A percentile compares a stretch with the other conserved stretches of the same genome.
Evolutionary conservation across 2,888 invertebrate genomes (phyloP).

Genomic region (Cephus sareptanus): DNA sequence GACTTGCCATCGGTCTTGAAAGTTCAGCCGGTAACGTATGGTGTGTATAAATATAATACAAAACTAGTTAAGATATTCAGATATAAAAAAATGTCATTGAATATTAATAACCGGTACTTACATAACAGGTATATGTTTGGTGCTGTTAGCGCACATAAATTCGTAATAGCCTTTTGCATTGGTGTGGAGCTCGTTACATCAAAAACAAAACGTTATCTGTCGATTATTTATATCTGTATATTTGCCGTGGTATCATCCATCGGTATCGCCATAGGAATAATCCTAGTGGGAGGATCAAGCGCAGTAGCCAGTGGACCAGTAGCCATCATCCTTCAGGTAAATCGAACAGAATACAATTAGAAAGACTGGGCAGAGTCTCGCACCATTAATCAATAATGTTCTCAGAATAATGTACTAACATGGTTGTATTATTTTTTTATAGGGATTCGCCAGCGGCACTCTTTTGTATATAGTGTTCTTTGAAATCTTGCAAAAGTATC

Average conservation of each 20-base stretch:
- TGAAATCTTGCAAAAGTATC: conserved; percentile 81
- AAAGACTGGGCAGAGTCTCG: not conserved
- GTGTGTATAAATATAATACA: conserved; percentile 39
- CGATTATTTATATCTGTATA: conserved; percentile 76
- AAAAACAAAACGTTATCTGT: conserved; percentile 73
- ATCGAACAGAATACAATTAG: not conserved
- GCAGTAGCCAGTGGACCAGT: conserved; percentile 72
- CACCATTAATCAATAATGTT: not conserved
- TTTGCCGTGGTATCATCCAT: conserved; percentile 85
- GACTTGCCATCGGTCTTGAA: conserved; percentile 69
- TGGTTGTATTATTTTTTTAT: conserved; percentile 52
- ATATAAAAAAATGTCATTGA: not conserved
- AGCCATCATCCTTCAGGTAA: conserved; percentile 57
- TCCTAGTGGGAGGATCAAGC: conserved; percentile 72
- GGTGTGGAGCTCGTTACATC: conserved; percentile 84
- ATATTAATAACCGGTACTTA: conserved; percentile 29
- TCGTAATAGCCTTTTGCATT: conserved; percentile 89
- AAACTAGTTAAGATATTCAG: not conserved
- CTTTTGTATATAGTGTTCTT: conserved; percentile 97
- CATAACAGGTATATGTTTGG: conserved; percentile 80
- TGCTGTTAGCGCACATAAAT: conserved; percentile 86
- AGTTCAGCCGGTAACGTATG: conserved; percentile 65
- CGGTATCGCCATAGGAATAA: conserved; percentile 81
- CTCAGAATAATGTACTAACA: not conserved
- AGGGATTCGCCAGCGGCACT: conserved; percentile 93